Base-by-base conservation (phyloP, 2,797 vertebrate species). In the Rousettus madagascariensis region DNA sequence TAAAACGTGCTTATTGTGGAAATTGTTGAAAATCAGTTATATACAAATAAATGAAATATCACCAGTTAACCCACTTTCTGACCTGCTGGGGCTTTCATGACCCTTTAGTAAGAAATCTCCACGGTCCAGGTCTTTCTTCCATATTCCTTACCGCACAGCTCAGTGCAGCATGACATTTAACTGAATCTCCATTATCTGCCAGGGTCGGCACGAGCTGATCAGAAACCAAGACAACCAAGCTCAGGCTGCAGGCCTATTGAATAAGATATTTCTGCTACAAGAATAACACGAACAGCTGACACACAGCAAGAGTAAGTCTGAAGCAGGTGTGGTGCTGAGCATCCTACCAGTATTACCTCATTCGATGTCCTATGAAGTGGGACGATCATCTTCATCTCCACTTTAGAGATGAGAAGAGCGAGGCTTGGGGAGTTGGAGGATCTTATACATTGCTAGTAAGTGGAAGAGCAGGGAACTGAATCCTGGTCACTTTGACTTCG, bases 21-120 rank as follows among this genome's bases (percentile, higher is more conserved):
- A 83, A 83, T 36, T 61, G 41, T 2, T 69, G n/a, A 91, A 95
- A 89, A 53, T 16, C 59, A 88, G 43, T n/a, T 43, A 38, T 16
- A 33, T 33, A 77, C 77, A 93, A 80, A 88, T 65, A 77, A 89
- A 26, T 72, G 51, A 95, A 90, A 59, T n/a, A 53, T 20, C 41
- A 88, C 28, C 57, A 72, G 36, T 74, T 30, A 95, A 20, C 22
- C 16, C 33, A 36, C 20, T 72, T 53, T 63, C 77, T 5, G 2
- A 55, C 63, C 20, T 78, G 28, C 20, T 69, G 28, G 2, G n/a
- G 51, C 8, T 83, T 95, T 66, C 28, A 51, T 30, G 4, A 33
- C 26, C 43, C 5, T 69, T 46, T n/a, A 53, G 17, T 33, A 85
- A 66, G 75, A 80, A 93, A 87, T 46, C 22, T 6, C 13, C 3